phyloP scores from a whole-genome alignment of 2,888 invertebrate genomes.

The Cecidostiba fungosa region DNA sequence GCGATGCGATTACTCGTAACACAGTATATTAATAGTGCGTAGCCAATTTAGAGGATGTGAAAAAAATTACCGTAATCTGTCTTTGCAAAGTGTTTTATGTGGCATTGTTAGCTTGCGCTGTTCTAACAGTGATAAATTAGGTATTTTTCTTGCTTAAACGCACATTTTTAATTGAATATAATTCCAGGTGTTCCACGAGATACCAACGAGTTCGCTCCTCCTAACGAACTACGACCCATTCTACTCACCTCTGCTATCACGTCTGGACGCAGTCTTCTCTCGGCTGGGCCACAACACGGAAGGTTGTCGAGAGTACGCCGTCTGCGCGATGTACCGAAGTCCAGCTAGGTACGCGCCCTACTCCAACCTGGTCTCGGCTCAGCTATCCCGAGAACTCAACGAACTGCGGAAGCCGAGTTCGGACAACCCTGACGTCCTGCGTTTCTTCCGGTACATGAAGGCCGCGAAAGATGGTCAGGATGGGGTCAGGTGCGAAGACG shows the following conservation, averaged over 20 bases:
- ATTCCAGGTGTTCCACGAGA: conserved; percentile 89
- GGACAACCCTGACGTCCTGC: conserved; percentile 92
- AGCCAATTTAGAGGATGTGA: neutral
- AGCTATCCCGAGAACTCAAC: conserved; percentile 93
- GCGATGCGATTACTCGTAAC: neutral
- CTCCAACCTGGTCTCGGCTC: conserved; percentile 93
- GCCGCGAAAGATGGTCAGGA: conserved; percentile 94
- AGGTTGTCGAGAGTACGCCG: conserved; percentile 89
- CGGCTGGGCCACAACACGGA: conserved; percentile 84
- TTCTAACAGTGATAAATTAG: neutral
- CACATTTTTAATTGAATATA: neutral
- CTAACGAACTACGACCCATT: conserved; percentile 94
- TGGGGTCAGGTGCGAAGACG: conserved; percentile 87
- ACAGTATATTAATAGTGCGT: neutral
- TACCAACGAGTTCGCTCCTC: conserved; percentile 90
- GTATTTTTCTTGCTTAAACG: neutral
- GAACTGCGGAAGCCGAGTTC: conserved; percentile 92
- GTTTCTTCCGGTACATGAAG: conserved; percentile 95
- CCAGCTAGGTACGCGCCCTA: conserved; percentile 95
- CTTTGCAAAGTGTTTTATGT: neutral
- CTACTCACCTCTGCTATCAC: conserved; percentile 92
- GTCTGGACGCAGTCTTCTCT: conserved; percentile 92
- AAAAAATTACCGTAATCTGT: neutral
- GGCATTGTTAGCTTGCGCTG: neutral
- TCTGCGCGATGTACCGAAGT: conserved; percentile 93